These are phyloP conservation scores for Capitella teleta DNA, from an alignment of 1,140 invertebrate genomes.

Conservation along the genomic window DNA sequence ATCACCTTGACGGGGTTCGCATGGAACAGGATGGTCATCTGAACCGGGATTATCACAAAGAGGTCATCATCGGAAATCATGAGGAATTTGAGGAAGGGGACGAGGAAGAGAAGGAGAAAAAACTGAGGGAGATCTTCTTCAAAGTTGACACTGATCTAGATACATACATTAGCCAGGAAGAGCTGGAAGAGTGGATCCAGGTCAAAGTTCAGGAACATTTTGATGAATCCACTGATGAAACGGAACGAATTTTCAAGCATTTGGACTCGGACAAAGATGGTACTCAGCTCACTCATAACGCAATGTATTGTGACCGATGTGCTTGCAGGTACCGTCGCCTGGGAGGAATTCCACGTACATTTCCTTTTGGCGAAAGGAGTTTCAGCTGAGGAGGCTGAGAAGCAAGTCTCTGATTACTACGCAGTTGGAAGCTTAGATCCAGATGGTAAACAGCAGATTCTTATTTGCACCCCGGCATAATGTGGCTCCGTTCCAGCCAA, in stretches of 20 bases:
- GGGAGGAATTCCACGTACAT: conserved; percentile 66
- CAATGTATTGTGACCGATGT: not conserved
- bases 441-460: conserved; percentile 23
- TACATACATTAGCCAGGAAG: conserved; percentile 50
- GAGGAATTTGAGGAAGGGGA: conserved; percentile 30
- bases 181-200: conserved; percentile 61
- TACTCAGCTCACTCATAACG: conserved; percentile 20
- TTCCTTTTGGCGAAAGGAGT: conserved; percentile 60
- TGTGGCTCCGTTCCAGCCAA: conserved; percentile 34
- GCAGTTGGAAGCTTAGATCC: conserved; percentile 38
- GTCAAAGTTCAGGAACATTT: conserved; percentile 64
- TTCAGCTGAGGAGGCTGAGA: conserved; percentile 51
- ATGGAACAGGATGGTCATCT: conserved; percentile 40
- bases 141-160: conserved; percentile 60
- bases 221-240: conserved; percentile 56
- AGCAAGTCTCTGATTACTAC: conserved; percentile 57
- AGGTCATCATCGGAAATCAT: conserved; percentile 36
- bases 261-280: conserved; percentile 66
- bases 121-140: conserved; percentile 30
- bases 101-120: conserved; percentile 19
- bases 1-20: conserved; percentile 36
- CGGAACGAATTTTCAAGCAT: conserved; percentile 57
- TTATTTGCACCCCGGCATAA: no score
- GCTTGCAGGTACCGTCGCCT: conserved; percentile 58
- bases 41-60: conserved; percentile 37